Conservation (phyloP, 2,113 vertebrate genomes). For the Plestiodon gilberti region DNA sequence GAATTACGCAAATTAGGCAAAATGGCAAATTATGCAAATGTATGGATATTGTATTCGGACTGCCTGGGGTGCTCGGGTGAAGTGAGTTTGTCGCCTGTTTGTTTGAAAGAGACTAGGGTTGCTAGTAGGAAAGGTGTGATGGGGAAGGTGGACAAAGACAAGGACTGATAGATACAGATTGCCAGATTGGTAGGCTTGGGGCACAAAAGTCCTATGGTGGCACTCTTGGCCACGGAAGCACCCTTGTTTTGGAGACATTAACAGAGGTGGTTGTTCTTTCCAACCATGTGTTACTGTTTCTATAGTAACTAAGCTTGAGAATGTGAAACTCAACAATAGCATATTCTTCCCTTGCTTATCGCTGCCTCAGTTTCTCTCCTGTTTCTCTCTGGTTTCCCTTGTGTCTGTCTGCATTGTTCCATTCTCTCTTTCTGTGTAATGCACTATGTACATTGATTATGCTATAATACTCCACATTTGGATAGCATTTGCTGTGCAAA, state of each 20-base stretch:
- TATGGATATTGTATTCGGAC: not conserved
- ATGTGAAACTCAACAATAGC: too few species aligned
- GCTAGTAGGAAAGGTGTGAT: too few species aligned
- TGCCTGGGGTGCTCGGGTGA: not conserved
- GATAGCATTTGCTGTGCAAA: too few species aligned
- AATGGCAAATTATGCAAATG: not conserved
- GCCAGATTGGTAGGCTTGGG: too few species aligned
- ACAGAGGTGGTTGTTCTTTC: not conserved
- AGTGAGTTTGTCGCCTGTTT: not conserved
- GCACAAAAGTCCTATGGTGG: not conserved
- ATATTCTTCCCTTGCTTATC: too few species aligned
- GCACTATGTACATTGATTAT: too few species aligned
- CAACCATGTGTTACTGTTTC: not conserved
- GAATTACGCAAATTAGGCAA: not conserved
- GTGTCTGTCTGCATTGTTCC: too few species aligned
- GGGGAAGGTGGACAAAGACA: not conserved
- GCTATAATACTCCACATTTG: too few species aligned
- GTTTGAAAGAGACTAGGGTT: not conserved
- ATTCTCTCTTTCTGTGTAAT: too few species aligned
- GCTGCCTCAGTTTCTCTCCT: too few species aligned
- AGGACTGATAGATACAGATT: not conserved
- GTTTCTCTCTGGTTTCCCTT: too few species aligned
- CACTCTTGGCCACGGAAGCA: not conserved
- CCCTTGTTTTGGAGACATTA: not conserved
- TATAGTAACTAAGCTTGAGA: too few species aligned